phyloP scores from a whole-genome alignment of 2,888 invertebrate species.

The Phaedon cochleariae region DNA sequence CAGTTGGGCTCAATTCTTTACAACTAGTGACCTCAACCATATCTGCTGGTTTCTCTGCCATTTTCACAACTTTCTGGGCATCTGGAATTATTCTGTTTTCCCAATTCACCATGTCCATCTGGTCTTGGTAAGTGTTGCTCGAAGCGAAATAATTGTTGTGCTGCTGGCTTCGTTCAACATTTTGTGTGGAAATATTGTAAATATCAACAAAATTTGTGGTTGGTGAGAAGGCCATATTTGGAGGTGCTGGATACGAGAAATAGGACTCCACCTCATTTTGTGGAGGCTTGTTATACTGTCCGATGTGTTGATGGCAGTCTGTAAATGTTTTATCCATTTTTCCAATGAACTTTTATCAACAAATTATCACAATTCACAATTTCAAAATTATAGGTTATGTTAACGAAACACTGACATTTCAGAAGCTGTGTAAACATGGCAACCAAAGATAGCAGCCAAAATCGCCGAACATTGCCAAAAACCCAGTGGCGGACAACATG shows the following conservation, averaged over 20 bases:
- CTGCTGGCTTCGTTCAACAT: constrained; percentile 19
- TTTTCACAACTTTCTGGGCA: constrained; percentile 42
- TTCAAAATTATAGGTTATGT: too few relatives aligned
- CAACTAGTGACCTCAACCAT: constrained; percentile 54
- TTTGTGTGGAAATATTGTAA: constrained; percentile 25
- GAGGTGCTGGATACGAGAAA: constrained; percentile 18
- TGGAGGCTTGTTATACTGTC: constrained; percentile 16
- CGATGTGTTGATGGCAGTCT: background rate
- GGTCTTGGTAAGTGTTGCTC: constrained; percentile 19
- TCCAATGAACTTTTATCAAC: too few relatives aligned
- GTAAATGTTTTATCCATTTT: background rate
- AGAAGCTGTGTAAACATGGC: too few relatives aligned
- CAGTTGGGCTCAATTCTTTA: constrained; percentile 57
- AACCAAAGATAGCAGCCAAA: too few relatives aligned
- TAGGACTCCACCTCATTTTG: constrained; percentile 13
- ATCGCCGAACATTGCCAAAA: too few relatives aligned
- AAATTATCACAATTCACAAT: too few relatives aligned
- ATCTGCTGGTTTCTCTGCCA: constrained; percentile 55
- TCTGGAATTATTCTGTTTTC: constrained; percentile 35
- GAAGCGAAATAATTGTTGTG: constrained; percentile 8
- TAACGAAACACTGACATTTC: too few relatives aligned
- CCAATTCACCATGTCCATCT: constrained; percentile 27
- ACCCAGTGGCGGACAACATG: too few relatives aligned
- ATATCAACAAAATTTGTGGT: constrained; percentile 28
- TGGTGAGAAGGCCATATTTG: constrained; percentile 20